These are phyloP conservation scores for Bufo bufo DNA, from an alignment of 2,113 vertebrate species.

Conservation along the genomic window DNA sequence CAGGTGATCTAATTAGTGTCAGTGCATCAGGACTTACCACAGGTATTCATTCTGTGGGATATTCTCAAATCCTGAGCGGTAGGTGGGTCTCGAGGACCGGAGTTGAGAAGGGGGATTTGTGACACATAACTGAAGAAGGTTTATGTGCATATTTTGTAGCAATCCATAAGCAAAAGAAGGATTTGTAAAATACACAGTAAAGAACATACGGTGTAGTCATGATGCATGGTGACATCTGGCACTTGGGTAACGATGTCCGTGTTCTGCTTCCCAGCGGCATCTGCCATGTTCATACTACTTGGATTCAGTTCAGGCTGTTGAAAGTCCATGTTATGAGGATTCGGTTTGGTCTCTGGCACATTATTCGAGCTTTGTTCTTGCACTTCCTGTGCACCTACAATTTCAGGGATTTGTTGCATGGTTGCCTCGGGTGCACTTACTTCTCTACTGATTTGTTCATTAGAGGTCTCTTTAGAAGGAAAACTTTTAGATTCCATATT, in stretches of 20 bases:
- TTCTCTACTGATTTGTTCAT: background rate
- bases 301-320: background rate
- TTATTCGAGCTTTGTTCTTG: background rate
- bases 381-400: background rate
- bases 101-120: too few species aligned
- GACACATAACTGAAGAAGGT: too few species aligned
- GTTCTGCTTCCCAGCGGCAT: background rate
- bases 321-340: background rate
- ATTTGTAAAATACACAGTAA: background rate
- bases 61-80: too few species aligned
- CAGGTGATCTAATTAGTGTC: too few species aligned
- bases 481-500: background rate
- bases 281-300: background rate
- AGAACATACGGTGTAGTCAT: conserved; percentile 38
- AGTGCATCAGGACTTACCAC: too few species aligned
- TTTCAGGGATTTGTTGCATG: background rate
- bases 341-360: background rate
- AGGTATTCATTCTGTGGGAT: too few species aligned
- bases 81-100: too few species aligned
- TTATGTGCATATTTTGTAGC: too few species aligned
- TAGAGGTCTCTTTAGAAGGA: background rate
- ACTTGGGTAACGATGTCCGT: background rate
- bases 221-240: conserved; percentile 18
- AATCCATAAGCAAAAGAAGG: background rate
- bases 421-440: background rate